Evolutionary conservation across 2,888 invertebrate species (phyloP).

Genomic region (Synergus umbraculus): DNA sequence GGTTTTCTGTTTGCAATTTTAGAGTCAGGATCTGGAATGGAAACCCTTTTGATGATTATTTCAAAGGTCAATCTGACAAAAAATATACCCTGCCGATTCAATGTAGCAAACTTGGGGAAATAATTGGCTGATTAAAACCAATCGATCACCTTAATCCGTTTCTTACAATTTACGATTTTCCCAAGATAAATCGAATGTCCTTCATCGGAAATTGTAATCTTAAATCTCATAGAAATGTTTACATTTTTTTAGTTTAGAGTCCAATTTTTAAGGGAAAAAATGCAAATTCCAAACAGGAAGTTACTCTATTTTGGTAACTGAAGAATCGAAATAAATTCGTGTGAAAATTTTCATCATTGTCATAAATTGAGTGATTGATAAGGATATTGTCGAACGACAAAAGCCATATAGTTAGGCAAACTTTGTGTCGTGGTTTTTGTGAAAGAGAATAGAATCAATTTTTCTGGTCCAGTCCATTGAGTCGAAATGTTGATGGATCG

Average conservation of each 20-base stretch:
- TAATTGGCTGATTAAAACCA: neutral
- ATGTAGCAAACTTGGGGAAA: neutral
- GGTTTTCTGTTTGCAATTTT: conserved; percentile 48
- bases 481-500: conserved; percentile 22
- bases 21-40: conserved; percentile 55
- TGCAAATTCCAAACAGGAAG: neutral
- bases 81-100: neutral
- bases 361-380: neutral
- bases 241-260: neutral
- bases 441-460: neutral
- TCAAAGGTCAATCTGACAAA: neutral
- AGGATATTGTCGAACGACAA: neutral
- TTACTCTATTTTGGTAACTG: neutral
- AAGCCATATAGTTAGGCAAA: neutral
- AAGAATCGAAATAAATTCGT: neutral
- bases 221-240: neutral
- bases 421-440: neutral
- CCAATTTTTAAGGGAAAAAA: neutral
- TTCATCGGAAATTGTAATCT: neutral
- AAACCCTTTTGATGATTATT: conserved; percentile 47
- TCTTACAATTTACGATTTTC: neutral
- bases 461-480: neutral
- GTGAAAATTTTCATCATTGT: neutral
- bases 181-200: neutral
- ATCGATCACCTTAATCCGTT: neutral